A percentile compares a stretch with the other conserved stretches of the same genome.
These are phyloP conservation scores for Drosophila albomicans DNA, from an alignment of 1,140 invertebrate species.

Conservation along the genomic window DNA sequence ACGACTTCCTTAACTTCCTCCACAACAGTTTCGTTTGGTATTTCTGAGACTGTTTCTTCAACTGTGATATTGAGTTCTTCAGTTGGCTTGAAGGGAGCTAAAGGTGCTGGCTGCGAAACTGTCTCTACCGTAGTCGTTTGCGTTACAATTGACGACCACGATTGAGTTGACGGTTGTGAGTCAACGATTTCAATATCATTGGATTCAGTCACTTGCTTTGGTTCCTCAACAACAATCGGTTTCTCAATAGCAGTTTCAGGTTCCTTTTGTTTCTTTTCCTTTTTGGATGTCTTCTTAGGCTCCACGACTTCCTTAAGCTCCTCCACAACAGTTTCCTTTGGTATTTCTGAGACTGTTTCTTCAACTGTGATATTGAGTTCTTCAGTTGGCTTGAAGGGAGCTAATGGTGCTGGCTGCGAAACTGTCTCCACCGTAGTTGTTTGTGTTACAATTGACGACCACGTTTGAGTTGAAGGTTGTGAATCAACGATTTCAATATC, in stretches of 20 bases:
- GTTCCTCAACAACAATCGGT: neutral
- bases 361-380: neutral
- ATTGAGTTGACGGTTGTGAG: neutral
- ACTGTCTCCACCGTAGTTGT: neutral
- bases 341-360: neutral
- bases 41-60: neutral
- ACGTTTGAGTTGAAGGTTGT: conserved; percentile 5
- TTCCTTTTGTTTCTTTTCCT: conserved; percentile 3
- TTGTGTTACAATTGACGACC: conserved; percentile 15
- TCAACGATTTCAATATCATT: neutral
- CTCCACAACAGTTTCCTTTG: neutral
- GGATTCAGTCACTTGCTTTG: neutral
- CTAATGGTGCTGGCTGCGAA: conserved; percentile 3
- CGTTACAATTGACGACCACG: conserved; percentile 19
- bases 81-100: conserved; percentile 20
- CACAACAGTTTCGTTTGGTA: neutral
- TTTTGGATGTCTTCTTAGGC: neutral
- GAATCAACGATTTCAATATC: neutral
- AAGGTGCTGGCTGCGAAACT: neutral
- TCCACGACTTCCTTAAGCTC: neutral
- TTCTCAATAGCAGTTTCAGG: neutral
- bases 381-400: conserved; percentile 17
- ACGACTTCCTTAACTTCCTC: neutral
- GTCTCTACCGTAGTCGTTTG: neutral
- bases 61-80: neutral